Evolutionary conservation across 2,888 invertebrate genomes (phyloP).

Genomic region (Hedya salicella): DNA sequence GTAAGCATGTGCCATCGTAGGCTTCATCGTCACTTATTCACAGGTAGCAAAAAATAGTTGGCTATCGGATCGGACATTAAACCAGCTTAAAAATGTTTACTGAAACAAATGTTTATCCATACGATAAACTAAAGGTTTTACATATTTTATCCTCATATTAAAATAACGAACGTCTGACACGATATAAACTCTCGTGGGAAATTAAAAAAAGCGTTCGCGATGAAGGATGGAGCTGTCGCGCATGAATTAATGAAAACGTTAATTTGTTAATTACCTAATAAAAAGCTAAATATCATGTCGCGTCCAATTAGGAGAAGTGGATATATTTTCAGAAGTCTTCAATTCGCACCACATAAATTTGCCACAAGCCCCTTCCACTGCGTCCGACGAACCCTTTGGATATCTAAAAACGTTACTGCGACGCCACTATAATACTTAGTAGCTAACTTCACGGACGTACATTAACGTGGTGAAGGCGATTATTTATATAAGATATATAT

Average conservation of each 20-base stretch:
- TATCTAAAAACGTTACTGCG: too few relatives aligned
- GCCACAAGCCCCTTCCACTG: too few relatives aligned
- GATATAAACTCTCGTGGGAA: constrained; percentile 20
- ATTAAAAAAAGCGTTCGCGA: constrained; percentile 7
- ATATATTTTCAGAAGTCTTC: background rate
- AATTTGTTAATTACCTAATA: background rate
- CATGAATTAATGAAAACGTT: constrained; percentile 3
- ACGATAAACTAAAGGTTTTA: background rate
- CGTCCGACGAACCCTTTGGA: too few relatives aligned
- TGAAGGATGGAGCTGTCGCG: background rate
- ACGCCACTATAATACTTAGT: too few relatives aligned
- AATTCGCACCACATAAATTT: too few relatives aligned
- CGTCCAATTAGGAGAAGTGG: background rate
- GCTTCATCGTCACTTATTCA: too few relatives aligned
- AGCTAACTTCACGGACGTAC: too few relatives aligned
- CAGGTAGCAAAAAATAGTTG: too few relatives aligned
- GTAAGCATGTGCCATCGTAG: too few relatives aligned
- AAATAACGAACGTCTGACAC: background rate
- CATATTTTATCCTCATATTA: constrained; percentile 1
- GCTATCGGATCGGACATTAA: too few relatives aligned
- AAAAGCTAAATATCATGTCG: background rate
- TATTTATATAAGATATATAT: too few relatives aligned
- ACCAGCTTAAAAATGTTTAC: background rate
- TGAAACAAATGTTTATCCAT: background rate
- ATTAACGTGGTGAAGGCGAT: too few relatives aligned